Conservation (phyloP, 2,888 invertebrate genomes). For the Pristionchus exspectatus region DNA sequence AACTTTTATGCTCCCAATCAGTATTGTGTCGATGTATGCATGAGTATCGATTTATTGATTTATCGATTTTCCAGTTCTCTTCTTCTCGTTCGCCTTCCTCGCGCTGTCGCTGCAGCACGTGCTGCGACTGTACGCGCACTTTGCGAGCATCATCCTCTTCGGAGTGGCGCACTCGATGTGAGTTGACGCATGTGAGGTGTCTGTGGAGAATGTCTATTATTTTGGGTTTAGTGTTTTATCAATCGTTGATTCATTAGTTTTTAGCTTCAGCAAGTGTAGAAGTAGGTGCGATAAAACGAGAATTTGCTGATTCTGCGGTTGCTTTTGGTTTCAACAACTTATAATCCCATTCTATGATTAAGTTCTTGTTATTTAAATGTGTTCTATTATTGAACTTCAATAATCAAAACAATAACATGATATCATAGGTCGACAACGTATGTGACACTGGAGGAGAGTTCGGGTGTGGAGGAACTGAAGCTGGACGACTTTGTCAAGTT, state of each 20-base stretch:
- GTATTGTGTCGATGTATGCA: too few relatives aligned
- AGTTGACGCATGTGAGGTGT: conserved; percentile 43
- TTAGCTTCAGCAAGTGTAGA: background rate
- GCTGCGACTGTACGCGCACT: conserved; percentile 81
- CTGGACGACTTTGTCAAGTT: conserved; percentile 77
- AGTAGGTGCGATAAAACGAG: background rate
- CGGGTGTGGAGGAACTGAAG: conserved; percentile 65
- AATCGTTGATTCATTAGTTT: background rate
- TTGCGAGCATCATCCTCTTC: conserved; percentile 80
- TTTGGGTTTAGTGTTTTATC: background rate
- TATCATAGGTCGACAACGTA: conserved; percentile 73
- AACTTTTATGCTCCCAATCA: background rate
- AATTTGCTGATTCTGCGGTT: background rate
- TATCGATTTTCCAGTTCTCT: conserved; percentile 79
- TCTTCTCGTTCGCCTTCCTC: conserved; percentile 81
- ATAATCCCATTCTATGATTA: too few relatives aligned
- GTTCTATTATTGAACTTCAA: too few relatives aligned
- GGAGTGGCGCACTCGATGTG: conserved; percentile 81
- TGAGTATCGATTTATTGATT: background rate
- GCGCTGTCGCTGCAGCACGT: conserved; percentile 81
- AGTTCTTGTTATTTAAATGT: background rate
- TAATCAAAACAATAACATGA: background rate
- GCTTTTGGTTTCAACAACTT: background rate
- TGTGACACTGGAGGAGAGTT: conserved; percentile 78
- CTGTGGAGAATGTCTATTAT: background rate